Base-by-base conservation (phyloP, 2,888 invertebrate genomes). In the Drosophila multiciliata region DNA sequence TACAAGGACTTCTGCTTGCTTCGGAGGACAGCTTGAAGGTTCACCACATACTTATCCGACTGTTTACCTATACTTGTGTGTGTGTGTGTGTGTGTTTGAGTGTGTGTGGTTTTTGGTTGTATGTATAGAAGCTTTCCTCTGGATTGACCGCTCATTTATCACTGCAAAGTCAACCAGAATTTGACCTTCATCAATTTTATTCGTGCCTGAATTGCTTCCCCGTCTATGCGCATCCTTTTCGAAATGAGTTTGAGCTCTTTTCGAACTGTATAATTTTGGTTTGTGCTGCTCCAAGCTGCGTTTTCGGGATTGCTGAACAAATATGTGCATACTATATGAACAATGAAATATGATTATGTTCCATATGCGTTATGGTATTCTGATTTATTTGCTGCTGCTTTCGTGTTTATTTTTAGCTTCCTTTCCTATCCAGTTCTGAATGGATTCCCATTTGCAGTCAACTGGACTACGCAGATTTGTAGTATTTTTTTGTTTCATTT, bases 181-280 rank as follows among this genome's bases (percentile, higher is more conserved):
- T 83, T 86, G 86, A 86, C 83, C 83, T 83, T 86, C 86, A 83
- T 83, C 83, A 83, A 83, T 86, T 80, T 83, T 76, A 76, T 76
- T 86, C 78, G 71, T 80, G 83, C 83, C 76, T 82, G 83, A 82
- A 80, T 84, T 77, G 82, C 75, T 59, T 53, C 49, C 66, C 65
- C 65, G 71, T 77, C 85, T 78, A 67, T 73, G 76, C 77, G 66
- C 77, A 74, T 74, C 81, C 73, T 77, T 76, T 76, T 20, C 68
- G 35, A 75, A 79, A 79, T 83, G 69, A 73, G 77, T 68, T 59
- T 57, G 45, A 62, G 35, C 52, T 54, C 57, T 23, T 26, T 55
- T 40, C 67, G 42, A 64, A 62, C 64, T 65, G 49, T 50, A 80
- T 80, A 61, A 75, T 69, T 65, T 73, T 58, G 57, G 65, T 32